Percentiles rank a stretch among this genome's conserved stretches.
Evolutionary conservation across 2,113 vertebrate species (phyloP).

Genomic region (Ondatra zibethicus): DNA sequence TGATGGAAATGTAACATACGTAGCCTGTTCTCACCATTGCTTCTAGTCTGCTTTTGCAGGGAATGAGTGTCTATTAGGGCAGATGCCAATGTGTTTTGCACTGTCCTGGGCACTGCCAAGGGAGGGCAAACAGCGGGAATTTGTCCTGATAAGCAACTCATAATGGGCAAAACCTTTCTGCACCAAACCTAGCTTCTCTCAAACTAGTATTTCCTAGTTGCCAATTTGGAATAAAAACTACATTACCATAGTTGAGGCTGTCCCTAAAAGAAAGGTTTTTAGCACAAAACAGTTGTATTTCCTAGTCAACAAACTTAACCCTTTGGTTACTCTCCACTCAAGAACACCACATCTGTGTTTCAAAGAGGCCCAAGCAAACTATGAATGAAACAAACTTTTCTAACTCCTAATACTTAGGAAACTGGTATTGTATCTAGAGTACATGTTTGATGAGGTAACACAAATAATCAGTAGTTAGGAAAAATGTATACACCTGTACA

Average conservation of each 20-base stretch:
- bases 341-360: slow-evolving; percentile 27
- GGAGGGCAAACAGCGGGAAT: background rate
- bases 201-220: slow-evolving; percentile 22
- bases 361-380: slow-evolving; percentile 47
- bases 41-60: background rate
- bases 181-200: slow-evolving; percentile 5
- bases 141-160: slow-evolving; percentile 27
- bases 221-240: background rate
- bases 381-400: slow-evolving; percentile 6
- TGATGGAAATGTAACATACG: background rate
- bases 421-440: background rate
- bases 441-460: slow-evolving; percentile 36
- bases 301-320: background rate
- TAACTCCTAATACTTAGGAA: slow-evolving; percentile 44
- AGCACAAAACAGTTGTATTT: slow-evolving; percentile 39
- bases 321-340: background rate
- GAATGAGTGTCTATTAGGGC: background rate
- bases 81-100: background rate
- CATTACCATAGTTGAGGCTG: slow-evolving; percentile 15
- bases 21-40: background rate
- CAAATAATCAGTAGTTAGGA: background rate
- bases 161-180: slow-evolving; percentile 19
- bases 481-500: background rate
- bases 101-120: background rate
- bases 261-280: slow-evolving; percentile 41